These are phyloP conservation scores for Sinotaia quadrata DNA, from an alignment of 2,888 invertebrate species.

Conservation along the genomic window DNA sequence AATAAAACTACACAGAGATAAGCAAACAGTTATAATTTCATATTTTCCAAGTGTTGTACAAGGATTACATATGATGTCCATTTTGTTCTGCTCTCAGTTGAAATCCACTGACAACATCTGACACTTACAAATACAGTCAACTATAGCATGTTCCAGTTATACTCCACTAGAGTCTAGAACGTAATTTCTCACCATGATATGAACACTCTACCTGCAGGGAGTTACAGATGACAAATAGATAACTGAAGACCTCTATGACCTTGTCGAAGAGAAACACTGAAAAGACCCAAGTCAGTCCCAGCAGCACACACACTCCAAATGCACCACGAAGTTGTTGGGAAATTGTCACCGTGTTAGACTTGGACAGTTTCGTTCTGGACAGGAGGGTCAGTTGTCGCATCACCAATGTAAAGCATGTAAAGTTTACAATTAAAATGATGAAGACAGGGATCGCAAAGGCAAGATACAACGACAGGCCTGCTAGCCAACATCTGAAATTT, in stretches of 20 bases:
- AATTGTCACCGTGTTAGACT: constrained; percentile 2
- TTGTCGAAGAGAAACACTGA: constrained; percentile 62
- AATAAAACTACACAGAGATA: too few relatives aligned
- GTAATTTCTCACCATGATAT: too few relatives aligned
- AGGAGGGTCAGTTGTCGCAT: constrained; percentile 48
- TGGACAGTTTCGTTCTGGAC: not conserved
- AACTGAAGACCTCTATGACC: constrained; percentile 58
- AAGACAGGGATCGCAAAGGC: constrained; percentile 70
- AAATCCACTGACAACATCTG: too few relatives aligned
- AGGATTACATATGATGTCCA: too few relatives aligned
- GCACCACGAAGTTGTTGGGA: constrained; percentile 57
- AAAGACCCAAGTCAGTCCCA: constrained; percentile 68
- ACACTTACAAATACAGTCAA: too few relatives aligned
- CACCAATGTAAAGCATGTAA: constrained; percentile 72
- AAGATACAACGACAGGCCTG: constrained; percentile 56
- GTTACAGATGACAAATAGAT: constrained; percentile 68
- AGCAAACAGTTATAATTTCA: too few relatives aligned
- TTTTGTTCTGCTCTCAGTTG: too few relatives aligned
- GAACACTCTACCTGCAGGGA: constrained; percentile 47
- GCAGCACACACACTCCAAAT: constrained; percentile 56
- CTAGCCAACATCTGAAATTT: constrained; percentile 68
- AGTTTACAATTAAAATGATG: constrained; percentile 71
- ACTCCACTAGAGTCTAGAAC: too few relatives aligned
- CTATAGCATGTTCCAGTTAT: too few relatives aligned
- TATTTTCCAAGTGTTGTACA: too few relatives aligned